phyloP scores from a whole-genome alignment of 2,888 invertebrate genomes.

The Philhelius pedissequus region DNA sequence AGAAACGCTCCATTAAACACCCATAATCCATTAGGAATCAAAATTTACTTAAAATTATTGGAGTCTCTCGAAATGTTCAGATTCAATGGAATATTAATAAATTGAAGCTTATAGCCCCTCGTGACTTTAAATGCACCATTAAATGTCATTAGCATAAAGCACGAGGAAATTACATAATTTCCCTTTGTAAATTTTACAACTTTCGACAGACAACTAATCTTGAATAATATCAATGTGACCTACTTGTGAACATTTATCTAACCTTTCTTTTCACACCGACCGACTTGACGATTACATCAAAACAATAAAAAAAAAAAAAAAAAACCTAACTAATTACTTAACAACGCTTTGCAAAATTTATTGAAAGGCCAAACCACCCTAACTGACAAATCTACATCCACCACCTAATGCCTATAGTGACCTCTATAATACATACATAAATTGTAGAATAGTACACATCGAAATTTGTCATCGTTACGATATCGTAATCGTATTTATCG shows the following conservation, averaged over 20 bases:
- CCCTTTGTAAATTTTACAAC: background rate
- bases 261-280: background rate
- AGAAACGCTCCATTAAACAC: too few species aligned
- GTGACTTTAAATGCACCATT: too few species aligned
- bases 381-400: constrained; percentile 6
- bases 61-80: too few species aligned
- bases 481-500: constrained; percentile 52
- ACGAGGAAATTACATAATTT: too few species aligned
- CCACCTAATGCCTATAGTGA: constrained; percentile 5
- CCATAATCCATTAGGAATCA: too few species aligned
- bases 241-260: background rate
- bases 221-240: background rate
- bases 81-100: too few species aligned
- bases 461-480: constrained; percentile 31
- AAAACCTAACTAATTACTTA: constrained; percentile 61
- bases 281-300: background rate
- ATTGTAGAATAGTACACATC: background rate
- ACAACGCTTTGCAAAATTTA: constrained; percentile 29
- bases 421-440: constrained; percentile 40
- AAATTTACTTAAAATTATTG: too few species aligned
- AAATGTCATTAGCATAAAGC: too few species aligned
- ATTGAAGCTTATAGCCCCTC: too few species aligned
- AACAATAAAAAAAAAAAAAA: background rate
- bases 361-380: constrained; percentile 36
- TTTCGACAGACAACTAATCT: background rate